These are phyloP conservation scores for Chinchilla lanigera DNA, from an alignment of 2,113 vertebrate genomes.

Conservation along the genomic window DNA sequence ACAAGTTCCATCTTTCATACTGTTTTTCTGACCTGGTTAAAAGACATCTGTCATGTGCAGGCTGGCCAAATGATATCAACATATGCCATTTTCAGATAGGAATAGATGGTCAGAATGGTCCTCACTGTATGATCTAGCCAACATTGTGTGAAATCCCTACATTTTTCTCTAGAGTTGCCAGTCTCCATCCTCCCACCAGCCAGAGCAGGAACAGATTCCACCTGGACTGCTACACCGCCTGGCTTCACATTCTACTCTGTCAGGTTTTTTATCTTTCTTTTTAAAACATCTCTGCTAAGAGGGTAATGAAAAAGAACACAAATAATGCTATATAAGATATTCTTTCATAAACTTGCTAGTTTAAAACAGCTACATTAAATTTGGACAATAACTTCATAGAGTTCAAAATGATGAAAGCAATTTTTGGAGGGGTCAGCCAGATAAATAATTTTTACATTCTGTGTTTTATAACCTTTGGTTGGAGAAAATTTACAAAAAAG, in stretches of 20 bases:
- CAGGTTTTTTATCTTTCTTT: background rate
- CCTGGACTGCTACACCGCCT: background rate
- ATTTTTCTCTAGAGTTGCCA: constrained; percentile 46
- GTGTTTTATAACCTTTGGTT: background rate
- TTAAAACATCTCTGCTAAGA: background rate
- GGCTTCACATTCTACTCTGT: background rate
- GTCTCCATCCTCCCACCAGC: background rate
- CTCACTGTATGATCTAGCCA: constrained; percentile 15
- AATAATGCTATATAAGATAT: background rate
- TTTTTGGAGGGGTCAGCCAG: background rate
- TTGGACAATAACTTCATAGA: background rate
- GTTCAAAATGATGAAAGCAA: background rate
- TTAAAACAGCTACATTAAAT: background rate
- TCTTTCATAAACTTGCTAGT: background rate
- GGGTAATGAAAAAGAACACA: background rate
- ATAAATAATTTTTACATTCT: background rate
- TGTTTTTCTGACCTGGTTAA: constrained; percentile 49
- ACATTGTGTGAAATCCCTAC: background rate
- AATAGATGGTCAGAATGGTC: background rate
- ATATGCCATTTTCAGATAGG: constrained; percentile 43
- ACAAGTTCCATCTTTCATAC: background rate
- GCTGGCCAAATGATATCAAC: background rate
- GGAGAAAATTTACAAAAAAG: background rate
- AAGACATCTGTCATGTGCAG: constrained; percentile 43
- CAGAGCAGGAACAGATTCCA: background rate